phyloP scores from a whole-genome alignment of 2,888 invertebrate species.

The Ischnura elegans region DNA sequence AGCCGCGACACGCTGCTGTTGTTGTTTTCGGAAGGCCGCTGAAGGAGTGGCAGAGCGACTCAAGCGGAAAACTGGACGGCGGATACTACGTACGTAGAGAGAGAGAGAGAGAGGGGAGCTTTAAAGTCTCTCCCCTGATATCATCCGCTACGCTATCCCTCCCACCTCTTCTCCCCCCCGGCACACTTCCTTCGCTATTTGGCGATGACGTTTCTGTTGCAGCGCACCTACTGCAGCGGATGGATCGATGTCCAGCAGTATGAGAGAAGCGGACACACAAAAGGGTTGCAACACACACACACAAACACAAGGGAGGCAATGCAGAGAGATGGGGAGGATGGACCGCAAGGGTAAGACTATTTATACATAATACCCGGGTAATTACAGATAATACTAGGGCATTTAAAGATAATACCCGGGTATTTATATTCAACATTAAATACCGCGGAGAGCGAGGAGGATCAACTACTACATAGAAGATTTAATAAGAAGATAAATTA shows the following conservation, averaged over 20 bases:
- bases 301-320: neutral
- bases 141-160: neutral
- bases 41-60: neutral
- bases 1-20: too few species aligned
- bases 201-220: slow-evolving; percentile 24
- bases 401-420: too few species aligned
- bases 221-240: neutral
- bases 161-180: neutral
- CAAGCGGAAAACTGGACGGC: neutral
- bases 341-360: too few species aligned
- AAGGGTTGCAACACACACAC: slow-evolving; percentile 10
- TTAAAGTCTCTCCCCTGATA: neutral
- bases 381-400: too few species aligned
- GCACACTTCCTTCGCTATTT: neutral
- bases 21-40: neutral
- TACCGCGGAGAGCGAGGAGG: too few species aligned
- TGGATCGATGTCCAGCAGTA: neutral
- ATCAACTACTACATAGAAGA: too few species aligned
- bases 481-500: too few species aligned
- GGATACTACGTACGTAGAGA: neutral
- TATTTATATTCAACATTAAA: too few species aligned
- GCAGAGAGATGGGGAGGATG: neutral
- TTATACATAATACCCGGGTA: too few species aligned
- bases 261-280: neutral
- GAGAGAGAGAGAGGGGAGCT: neutral